Percentiles rank a stretch among this genome's conserved stretches.
phyloP scores from a whole-genome alignment of 2,797 vertebrate species.

The Synanceia verrucosa region DNA sequence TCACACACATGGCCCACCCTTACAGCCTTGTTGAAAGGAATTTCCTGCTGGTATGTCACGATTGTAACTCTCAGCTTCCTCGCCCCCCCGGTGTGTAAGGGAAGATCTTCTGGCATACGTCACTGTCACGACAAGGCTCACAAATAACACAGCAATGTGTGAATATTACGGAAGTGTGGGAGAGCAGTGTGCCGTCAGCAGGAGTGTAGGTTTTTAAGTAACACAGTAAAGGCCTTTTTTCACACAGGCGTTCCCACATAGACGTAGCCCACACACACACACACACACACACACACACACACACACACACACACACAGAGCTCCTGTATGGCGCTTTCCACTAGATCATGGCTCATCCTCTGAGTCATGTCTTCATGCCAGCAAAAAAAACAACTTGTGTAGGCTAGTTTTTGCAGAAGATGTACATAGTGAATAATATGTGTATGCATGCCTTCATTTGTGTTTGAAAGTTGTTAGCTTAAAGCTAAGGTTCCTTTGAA shows the following conservation, averaged over 20 bases:
- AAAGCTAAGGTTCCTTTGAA: neutral
- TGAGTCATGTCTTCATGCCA: constrained; percentile 65
- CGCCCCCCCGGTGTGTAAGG: constrained; percentile 25
- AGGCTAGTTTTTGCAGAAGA: constrained; percentile 7
- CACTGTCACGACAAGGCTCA: constrained; percentile 51
- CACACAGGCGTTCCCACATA: constrained; percentile 25
- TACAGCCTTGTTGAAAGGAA: constrained; percentile 32
- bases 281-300: too few relatives aligned
- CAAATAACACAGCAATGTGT: constrained; percentile 40
- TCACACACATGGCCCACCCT: neutral
- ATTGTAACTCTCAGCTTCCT: constrained; percentile 39
- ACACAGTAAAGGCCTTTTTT: constrained; percentile 9
- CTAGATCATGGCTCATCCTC: constrained; percentile 61
- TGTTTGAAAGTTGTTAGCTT: neutral
- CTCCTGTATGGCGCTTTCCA: constrained; percentile 56
- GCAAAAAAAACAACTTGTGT: constrained; percentile 42
- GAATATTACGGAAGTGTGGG: constrained; percentile 46
- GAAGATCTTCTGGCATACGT: constrained; percentile 47
- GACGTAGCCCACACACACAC: constrained; percentile 51
- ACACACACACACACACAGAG: too few relatives aligned
- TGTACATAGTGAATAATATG: neutral
- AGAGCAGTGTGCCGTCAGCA: constrained; percentile 17
- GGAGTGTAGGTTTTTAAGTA: constrained; percentile 38
- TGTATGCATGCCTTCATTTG: neutral
- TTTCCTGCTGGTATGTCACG: constrained; percentile 59